Conservation (phyloP, 1,140 invertebrate species). For the Aphaenogaster floridana region DNA sequence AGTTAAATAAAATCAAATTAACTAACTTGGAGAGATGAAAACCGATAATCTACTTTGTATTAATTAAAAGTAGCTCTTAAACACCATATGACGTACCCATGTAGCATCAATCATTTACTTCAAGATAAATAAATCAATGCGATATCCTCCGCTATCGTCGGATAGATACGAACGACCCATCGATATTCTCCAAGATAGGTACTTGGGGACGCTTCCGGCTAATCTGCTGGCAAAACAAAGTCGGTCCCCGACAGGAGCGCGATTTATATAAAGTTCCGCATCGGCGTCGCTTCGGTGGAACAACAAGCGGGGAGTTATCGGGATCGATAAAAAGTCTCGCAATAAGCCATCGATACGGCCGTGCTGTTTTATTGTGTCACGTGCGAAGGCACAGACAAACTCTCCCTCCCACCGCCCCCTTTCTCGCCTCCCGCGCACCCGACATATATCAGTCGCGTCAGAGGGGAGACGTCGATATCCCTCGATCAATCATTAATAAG, state of each 20-base stretch:
- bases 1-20: not conserved
- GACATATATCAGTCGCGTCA: constrained; percentile 85
- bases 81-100: not conserved
- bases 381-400: constrained; percentile 81
- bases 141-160: not conserved
- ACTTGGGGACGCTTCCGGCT: constrained; percentile 55
- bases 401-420: constrained; percentile 66
- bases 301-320: constrained; percentile 74
- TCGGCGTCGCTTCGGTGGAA: constrained; percentile 44
- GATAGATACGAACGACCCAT: constrained; percentile 15
- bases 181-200: constrained; percentile 33
- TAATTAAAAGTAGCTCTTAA: not conserved
- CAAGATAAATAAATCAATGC: constrained; percentile 58
- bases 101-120: not conserved
- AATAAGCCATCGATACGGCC: constrained; percentile 75
- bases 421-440: constrained; percentile 61
- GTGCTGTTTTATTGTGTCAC: constrained; percentile 85
- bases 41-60: not conserved
- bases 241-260: constrained; percentile 51
- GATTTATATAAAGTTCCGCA: constrained; percentile 75
- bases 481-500: constrained; percentile 87
- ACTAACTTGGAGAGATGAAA: not conserved
- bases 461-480: constrained; percentile 86
- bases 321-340: constrained; percentile 80
- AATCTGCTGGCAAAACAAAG: constrained; percentile 77